phyloP scores from a whole-genome alignment of 1,140 invertebrate genomes.

The Formica exsecta region DNA sequence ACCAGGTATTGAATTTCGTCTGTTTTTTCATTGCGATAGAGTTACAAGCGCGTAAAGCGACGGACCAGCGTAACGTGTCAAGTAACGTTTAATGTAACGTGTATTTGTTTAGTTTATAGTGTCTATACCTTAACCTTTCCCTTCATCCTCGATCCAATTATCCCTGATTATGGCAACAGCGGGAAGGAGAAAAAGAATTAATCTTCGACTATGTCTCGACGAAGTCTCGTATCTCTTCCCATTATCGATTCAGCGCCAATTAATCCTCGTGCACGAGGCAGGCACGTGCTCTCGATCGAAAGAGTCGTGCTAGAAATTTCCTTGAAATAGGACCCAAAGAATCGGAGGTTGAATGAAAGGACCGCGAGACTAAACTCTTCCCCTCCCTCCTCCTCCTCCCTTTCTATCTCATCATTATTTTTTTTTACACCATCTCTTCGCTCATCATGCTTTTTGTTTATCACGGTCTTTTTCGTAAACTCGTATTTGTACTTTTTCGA shows the following conservation, averaged over 20 bases:
- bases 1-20: conserved; percentile 10
- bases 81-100: conserved; percentile 79
- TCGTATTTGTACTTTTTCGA: conserved; percentile 47
- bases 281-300: conserved; percentile 63
- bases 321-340: conserved; percentile 80
- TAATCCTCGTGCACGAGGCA: conserved; percentile 60
- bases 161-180: conserved; percentile 59
- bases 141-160: conserved; percentile 42
- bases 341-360: conserved; percentile 61
- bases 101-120: conserved; percentile 83
- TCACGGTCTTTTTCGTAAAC: conserved; percentile 46
- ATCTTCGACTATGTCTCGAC: conserved; percentile 60
- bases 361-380: conserved; percentile 67
- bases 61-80: conserved; percentile 64
- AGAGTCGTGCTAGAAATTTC: conserved; percentile 67
- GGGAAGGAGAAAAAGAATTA: conserved; percentile 72
- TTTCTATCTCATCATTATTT: conserved; percentile 7
- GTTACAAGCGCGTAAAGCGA: conserved; percentile 40
- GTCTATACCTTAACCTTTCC: conserved; percentile 69
- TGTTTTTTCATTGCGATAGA: conserved; percentile 38
- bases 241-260: conserved; percentile 55
- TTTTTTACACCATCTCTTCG: not conserved
- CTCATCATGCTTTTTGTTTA: conserved; percentile 33
- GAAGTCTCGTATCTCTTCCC: conserved; percentile 51
- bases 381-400: conserved; percentile 12